These are phyloP conservation scores for Drosophila villosipedis DNA, from an alignment of 2,888 invertebrate species.

Conservation along the genomic window DNA sequence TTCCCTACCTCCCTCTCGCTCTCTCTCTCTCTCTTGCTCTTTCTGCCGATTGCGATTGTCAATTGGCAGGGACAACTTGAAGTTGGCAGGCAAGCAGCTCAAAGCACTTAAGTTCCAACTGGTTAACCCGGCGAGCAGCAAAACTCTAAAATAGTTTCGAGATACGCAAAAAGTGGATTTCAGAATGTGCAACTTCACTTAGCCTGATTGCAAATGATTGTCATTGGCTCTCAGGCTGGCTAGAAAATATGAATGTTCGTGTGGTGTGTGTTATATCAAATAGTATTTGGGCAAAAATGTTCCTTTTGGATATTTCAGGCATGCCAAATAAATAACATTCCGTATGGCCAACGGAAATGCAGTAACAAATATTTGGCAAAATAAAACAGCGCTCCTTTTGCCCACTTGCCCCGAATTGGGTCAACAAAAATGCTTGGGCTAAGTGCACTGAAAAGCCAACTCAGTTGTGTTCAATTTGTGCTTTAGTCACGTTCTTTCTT, in stretches of 20 bases:
- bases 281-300: slow-evolving; percentile 5
- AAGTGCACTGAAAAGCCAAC: slow-evolving; percentile 45
- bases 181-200: slow-evolving; percentile 57
- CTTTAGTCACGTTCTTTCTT: slow-evolving; percentile 32
- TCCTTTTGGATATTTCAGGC: slow-evolving; percentile 32
- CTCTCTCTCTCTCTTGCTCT: neutral
- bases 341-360: slow-evolving; percentile 41
- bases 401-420: slow-evolving; percentile 21
- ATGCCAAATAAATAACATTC: slow-evolving; percentile 51
- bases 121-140: slow-evolving; percentile 11
- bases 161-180: slow-evolving; percentile 4
- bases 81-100: slow-evolving; percentile 42
- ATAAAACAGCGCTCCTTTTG: neutral
- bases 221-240: slow-evolving; percentile 42
- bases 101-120: slow-evolving; percentile 52
- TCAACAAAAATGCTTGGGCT: slow-evolving; percentile 39
- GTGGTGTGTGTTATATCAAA: slow-evolving; percentile 14
- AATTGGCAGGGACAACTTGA: slow-evolving; percentile 38
- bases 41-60: slow-evolving; percentile 12
- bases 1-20: neutral
- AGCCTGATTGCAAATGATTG: slow-evolving; percentile 66
- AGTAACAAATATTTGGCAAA: slow-evolving; percentile 27
- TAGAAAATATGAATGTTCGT: slow-evolving; percentile 1
- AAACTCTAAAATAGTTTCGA: slow-evolving; percentile 7
- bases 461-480: slow-evolving; percentile 10